Base-by-base conservation (phyloP, 2,888 invertebrate genomes). In the Ommatoiulus sabulosus region DNA sequence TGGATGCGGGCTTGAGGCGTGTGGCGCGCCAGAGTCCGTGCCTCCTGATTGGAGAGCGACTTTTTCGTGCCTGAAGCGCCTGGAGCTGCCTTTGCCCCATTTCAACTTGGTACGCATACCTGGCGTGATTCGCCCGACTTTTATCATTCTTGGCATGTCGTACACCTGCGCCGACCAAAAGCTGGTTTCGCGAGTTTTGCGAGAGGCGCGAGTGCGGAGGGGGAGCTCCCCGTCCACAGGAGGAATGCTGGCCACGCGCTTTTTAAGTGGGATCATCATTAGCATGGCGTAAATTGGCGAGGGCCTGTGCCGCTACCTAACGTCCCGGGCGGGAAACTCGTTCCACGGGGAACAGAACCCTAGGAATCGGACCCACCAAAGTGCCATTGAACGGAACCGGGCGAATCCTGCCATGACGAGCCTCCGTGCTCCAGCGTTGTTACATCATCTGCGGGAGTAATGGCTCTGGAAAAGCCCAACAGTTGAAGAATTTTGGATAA, bases 51-150 rank as follows among this genome's bases (percentile, higher is more conserved):
- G 84, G 84, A 84, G 84, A 43, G 44, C 15, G 43, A 44, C 44
- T 84, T 84, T 84, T 84, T 5, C 17, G 17, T 17, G 43, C 84
- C 44, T 84, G 87, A 17, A 87, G 46, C 35, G 48, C 87, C 52
- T 20, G 46, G 24, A 87, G 87, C 87, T 44, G 35, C 44, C 52
- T 80, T 52, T 88, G 88, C 88, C 88, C 88, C 88, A 88, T 88
- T 88, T 88, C 15, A 84, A 72, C 24, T 63, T 72, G 63, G 44
- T 88, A 63, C 84, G 88, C 88, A 80, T 88, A 72, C 52, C 84
- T 44, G 84, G 43, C 87, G 43, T 72, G 72, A 87, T 44, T 84
- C 88, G 84, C 84, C 88, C 84, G 84, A 80, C 88, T 84, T 88
- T 88, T 84, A 57, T 87, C 63, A 84, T 84, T 84, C 84, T 84